phyloP scores from a whole-genome alignment of 2,888 invertebrate genomes.

The Hypomecis punctinalis region DNA sequence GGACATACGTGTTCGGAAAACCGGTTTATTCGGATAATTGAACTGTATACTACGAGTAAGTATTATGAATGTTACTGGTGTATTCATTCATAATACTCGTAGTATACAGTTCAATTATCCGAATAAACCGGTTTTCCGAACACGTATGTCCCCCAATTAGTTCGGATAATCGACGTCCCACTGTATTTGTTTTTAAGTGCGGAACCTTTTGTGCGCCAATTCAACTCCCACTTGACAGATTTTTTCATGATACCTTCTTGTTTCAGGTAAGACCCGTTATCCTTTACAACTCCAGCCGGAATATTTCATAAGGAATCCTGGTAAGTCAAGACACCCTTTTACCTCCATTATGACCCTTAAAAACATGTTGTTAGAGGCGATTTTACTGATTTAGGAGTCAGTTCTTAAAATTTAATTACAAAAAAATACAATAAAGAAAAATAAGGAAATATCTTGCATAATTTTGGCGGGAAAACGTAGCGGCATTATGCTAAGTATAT shows the following conservation, averaged over 20 bases:
- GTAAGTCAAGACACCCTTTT: constrained; percentile 38
- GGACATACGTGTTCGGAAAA: no score
- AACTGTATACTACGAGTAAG: no score
- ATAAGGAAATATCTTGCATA: constrained; percentile 37
- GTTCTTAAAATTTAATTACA: constrained; percentile 43
- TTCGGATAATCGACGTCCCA: no score
- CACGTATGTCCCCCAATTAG: no score
- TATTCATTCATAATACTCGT: no score
- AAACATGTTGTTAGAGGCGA: not conserved
- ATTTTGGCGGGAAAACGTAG: constrained; percentile 34
- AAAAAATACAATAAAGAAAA: constrained; percentile 40
- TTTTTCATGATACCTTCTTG: constrained; percentile 63
- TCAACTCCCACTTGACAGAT: constrained; percentile 9
- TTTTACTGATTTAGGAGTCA: constrained; percentile 1
- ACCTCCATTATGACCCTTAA: constrained; percentile 26
- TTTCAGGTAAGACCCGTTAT: constrained; percentile 70
- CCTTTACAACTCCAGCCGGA: constrained; percentile 49
- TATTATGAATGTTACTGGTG: no score
- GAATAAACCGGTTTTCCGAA: no score
- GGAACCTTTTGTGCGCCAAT: no score
- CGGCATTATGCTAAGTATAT: constrained; percentile 44
- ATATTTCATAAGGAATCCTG: constrained; percentile 44
- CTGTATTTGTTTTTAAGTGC: no score
- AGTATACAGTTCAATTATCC: no score
- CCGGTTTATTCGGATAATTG: no score